These are phyloP conservation scores for Ondatra zibethicus DNA, from an alignment of 2,113 vertebrate genomes.

Conservation along the genomic window DNA sequence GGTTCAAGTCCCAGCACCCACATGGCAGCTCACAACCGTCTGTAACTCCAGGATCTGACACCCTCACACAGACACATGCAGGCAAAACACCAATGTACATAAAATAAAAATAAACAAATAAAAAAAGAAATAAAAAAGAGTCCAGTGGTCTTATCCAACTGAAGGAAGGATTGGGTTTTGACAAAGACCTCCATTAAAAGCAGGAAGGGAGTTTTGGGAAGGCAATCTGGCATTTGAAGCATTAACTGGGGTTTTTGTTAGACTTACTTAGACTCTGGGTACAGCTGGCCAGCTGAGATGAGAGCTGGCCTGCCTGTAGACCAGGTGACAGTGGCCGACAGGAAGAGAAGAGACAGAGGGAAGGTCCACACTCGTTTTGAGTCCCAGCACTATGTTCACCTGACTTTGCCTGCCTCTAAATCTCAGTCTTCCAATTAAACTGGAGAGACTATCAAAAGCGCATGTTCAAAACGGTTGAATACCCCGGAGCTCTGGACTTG, in stretches of 20 bases:
- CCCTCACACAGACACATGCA: neutral
- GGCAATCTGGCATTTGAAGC: slow-evolving; percentile 83
- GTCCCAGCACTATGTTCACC: slow-evolving; percentile 73
- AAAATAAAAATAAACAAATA: neutral
- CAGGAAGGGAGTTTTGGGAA: slow-evolving; percentile 66
- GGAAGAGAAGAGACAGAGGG: slow-evolving; percentile 85
- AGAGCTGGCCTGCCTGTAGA: slow-evolving; percentile 81
- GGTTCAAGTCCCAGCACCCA: neutral
- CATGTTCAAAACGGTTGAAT: slow-evolving; percentile 76
- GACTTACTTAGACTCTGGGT: slow-evolving; percentile 85
- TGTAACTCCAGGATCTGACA: neutral
- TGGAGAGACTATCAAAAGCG: slow-evolving; percentile 81
- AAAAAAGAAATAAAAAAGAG: slow-evolving; percentile 64
- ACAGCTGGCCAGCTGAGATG: slow-evolving; percentile 85
- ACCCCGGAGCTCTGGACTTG: slow-evolving; percentile 79
- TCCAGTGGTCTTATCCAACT: slow-evolving; percentile 78
- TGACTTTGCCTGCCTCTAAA: slow-evolving; percentile 76
- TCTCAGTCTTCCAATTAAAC: slow-evolving; percentile 82
- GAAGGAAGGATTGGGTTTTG: slow-evolving; percentile 83
- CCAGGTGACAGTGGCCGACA: slow-evolving; percentile 87
- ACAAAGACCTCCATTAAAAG: slow-evolving; percentile 84
- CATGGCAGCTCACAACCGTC: neutral
- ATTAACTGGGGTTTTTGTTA: slow-evolving; percentile 84
- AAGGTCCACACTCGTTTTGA: slow-evolving; percentile 76
- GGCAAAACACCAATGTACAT: neutral